Base-by-base conservation (phyloP, 2,797 vertebrate genomes). In the Pelobates cultripes region DNA sequence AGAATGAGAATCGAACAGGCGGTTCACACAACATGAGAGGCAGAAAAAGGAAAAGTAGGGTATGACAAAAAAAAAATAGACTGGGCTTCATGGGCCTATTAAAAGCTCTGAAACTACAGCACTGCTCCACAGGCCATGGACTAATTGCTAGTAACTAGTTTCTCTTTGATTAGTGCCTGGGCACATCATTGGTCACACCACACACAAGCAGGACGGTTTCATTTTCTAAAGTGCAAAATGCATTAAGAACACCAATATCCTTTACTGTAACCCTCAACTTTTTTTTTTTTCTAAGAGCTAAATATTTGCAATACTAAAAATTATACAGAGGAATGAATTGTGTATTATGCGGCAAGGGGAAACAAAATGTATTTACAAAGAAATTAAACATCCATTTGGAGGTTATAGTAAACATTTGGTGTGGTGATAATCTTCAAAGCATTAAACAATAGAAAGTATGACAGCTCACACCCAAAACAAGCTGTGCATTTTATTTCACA, bases 101-200 rank as follows among this genome's bases (percentile, higher is more conserved):
- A 88, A 86, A 88, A 87, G 88, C 88, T 91, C 87, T 80, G 86
- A 68, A 87, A 89, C 90, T 86, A 92, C 86, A 86, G 90, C 47
- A 10, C 5, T 64, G 82, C 88, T 87, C 87, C 90, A 85, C 83
- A 88, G 89, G 88, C 89, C 79, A 83, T 15, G 81, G 86, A 90
- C 86, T 70, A 84, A 87, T 90, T 82, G 89, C 91, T 90, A 91
- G 88, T 89, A 86, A 85, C 88, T 91, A 91, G 87, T 83, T 75
- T 79, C 66, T 82, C 81, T 79, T 85, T 84, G 86, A 85, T 88
- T 84, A 91, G 92, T 92, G 92, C 91, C 91, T n/a, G 88, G 92
- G 92, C 91, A 90, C 92, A 89, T 81, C 91, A 92, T 85, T 93
- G 92, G 92, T 94, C 94, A 94, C 93, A 93, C 90, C 92, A 93